phyloP scores from a whole-genome alignment of 2,113 vertebrate species.

The Guaruba guarouba region DNA sequence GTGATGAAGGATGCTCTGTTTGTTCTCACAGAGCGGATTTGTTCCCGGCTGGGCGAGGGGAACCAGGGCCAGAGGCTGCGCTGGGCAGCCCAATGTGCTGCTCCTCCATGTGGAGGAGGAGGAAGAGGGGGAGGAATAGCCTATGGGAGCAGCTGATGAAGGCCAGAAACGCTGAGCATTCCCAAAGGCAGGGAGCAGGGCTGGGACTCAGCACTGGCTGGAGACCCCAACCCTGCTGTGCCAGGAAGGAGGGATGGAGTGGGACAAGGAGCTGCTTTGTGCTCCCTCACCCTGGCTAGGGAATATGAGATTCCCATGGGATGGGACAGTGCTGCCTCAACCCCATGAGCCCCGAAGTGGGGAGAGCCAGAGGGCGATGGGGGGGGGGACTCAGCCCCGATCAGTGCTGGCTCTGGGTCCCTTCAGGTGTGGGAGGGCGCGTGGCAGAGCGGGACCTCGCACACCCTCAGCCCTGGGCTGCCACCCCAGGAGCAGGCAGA shows the following conservation, averaged over 20 bases:
- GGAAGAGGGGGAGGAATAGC: neutral
- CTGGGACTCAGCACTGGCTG: rapidly evolving
- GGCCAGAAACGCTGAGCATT: neutral
- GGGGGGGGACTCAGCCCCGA: neutral
- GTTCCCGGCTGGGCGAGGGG: neutral
- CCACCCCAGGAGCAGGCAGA: neutral
- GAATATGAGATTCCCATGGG: rapidly evolving
- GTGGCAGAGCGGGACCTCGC: neutral
- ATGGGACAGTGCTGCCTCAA: rapidly evolving
- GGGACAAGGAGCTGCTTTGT: neutral
- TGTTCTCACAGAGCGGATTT: neutral
- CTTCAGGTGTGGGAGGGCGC: rapidly evolving
- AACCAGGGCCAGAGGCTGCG: rapidly evolving
- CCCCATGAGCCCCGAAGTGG: rapidly evolving
- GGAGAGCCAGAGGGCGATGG: rapidly evolving
- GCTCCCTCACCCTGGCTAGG: rapidly evolving
- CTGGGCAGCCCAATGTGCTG: neutral
- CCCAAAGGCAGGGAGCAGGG: neutral
- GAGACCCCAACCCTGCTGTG: rapidly evolving
- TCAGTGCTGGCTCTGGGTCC: rapidly evolving
- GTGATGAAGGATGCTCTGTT: conserved; percentile 42
- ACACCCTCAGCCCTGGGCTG: neutral
- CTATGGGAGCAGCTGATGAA: neutral
- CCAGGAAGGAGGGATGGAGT: neutral
- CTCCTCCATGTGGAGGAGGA: neutral